Evolutionary conservation across 1,140 invertebrate genomes (phyloP).

Genomic region (Cydia pomonella): DNA sequence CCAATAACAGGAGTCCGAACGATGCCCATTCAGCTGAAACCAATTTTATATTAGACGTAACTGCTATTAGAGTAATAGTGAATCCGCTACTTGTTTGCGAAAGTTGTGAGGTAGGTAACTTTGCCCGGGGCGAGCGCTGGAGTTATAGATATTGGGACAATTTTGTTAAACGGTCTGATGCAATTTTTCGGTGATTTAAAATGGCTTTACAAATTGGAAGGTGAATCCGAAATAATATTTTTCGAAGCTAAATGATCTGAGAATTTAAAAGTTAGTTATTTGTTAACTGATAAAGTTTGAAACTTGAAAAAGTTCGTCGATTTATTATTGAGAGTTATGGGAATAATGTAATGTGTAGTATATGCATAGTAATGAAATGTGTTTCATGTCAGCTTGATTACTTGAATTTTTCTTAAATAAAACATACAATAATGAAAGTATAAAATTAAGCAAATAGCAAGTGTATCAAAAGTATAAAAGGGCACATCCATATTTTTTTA

Average conservation of each 20-base stretch:
- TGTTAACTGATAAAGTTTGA: neutral
- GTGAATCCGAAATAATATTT: no score
- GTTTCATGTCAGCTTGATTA: no score
- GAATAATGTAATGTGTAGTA: no score
- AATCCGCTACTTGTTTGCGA: conserved; percentile 17
- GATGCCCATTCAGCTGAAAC: conserved; percentile 23
- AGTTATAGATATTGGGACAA: neutral
- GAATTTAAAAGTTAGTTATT: neutral
- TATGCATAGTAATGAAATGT: no score
- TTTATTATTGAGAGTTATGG: no score
- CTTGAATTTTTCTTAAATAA: no score
- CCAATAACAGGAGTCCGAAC: conserved; percentile 11
- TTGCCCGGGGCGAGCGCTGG: neutral
- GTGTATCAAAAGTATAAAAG: no score
- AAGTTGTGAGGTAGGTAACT: neutral
- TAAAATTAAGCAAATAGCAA: no score
- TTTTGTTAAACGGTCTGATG: neutral
- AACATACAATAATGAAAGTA: no score
- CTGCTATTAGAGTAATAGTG: conserved; percentile 21
- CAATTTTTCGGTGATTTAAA: conserved; percentile 15
- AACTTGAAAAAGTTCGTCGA: neutral
- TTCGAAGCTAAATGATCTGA: neutral
- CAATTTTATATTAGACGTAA: conserved; percentile 24
- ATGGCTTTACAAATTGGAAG: neutral
- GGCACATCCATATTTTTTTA: no score